Percentiles rank a stretch among this genome's conserved stretches.
These are phyloP conservation scores for Neopelma chrysocephalum DNA, from an alignment of 2,797 vertebrate genomes.

Conservation along the genomic window DNA sequence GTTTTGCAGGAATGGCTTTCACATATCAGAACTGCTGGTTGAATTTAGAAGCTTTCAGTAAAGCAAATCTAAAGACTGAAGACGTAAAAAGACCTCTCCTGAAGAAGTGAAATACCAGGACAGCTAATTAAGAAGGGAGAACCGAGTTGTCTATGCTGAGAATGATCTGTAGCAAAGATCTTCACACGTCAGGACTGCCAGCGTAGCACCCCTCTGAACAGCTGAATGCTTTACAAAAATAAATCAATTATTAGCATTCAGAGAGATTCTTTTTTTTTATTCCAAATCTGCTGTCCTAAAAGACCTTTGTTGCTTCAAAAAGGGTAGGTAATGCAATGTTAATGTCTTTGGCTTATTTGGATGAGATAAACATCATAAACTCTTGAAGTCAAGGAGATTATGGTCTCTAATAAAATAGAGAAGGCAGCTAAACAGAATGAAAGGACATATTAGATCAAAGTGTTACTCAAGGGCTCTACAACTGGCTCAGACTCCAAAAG, in stretches of 20 bases:
- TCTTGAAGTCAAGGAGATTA: conserved; percentile 35
- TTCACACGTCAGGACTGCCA: neutral
- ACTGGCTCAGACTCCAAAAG: conserved; percentile 22
- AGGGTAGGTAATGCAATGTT: neutral
- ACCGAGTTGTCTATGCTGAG: neutral
- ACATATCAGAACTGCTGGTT: neutral
- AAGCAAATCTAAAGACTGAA: neutral
- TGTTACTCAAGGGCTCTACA: neutral
- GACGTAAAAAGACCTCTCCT: neutral
- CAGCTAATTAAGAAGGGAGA: neutral
- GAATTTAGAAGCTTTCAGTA: neutral
- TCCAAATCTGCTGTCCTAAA: neutral
- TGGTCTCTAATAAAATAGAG: neutral
- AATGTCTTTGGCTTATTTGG: conserved; percentile 1
- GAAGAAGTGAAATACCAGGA: neutral
- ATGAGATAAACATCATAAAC: conserved; percentile 25
- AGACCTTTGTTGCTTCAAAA: neutral
- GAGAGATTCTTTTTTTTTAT: neutral
- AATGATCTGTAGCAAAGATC: neutral
- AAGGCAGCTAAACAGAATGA: conserved; percentile 1
- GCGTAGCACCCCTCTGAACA: neutral
- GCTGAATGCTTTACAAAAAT: neutral
- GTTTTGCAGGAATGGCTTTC: neutral
- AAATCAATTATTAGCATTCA: neutral
- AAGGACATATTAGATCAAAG: conserved; percentile 22